These are phyloP conservation scores for Drosophila mauritiana DNA, from an alignment of 1,140 invertebrate genomes.

Conservation along the genomic window DNA sequence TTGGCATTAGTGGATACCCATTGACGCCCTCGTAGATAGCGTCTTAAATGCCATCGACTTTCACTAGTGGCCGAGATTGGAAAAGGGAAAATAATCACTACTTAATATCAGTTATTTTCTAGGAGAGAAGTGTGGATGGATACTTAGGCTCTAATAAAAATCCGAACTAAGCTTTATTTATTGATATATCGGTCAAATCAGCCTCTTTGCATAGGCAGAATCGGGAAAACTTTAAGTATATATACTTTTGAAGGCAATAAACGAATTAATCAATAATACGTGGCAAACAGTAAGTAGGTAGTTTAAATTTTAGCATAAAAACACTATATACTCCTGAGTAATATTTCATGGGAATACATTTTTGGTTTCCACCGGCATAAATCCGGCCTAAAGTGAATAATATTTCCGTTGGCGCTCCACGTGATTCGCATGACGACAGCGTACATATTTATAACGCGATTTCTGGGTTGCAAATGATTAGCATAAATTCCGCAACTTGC, in stretches of 20 bases:
- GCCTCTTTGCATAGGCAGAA: no score
- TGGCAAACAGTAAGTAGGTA: not conserved
- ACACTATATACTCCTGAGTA: not conserved
- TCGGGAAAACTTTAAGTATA: no score
- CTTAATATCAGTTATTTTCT: constrained; percentile 6
- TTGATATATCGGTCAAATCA: no score
- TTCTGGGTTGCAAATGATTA: constrained; percentile 63
- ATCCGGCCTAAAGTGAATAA: constrained; percentile 26
- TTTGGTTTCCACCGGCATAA: constrained; percentile 12
- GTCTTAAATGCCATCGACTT: constrained; percentile 38
- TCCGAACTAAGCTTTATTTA: no score
- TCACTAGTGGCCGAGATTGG: constrained; percentile 23
- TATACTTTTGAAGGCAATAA: not conserved
- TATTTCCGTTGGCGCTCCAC: constrained; percentile 11
- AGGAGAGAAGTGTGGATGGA: not conserved
- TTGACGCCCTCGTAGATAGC: constrained; percentile 34
- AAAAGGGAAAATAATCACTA: constrained; percentile 14
- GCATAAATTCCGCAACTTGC: constrained; percentile 69
- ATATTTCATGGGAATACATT: constrained; percentile 11
- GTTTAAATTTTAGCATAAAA: no score
- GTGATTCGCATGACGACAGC: constrained; percentile 36
- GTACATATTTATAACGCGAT: constrained; percentile 45
- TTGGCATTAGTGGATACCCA: constrained; percentile 55
- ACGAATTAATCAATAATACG: not conserved
- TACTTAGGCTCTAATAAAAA: not conserved